These are phyloP conservation scores for Phrynosoma platyrhinos DNA, from an alignment of 2,113 vertebrate genomes.

Conservation along the genomic window DNA sequence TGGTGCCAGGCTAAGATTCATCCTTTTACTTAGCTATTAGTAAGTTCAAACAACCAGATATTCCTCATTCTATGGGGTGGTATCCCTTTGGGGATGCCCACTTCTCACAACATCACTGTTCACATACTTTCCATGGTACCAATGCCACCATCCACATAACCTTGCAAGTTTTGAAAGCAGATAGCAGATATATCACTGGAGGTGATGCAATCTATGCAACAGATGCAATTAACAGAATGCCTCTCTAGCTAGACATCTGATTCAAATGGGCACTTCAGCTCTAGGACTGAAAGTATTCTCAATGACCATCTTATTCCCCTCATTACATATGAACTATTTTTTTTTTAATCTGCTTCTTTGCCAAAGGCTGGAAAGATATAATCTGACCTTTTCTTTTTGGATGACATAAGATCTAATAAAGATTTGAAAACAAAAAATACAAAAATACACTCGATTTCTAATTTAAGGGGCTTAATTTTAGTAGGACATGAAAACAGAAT, in stretches of 20 bases:
- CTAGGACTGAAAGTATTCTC: neutral
- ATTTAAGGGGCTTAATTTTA: conserved; percentile 40
- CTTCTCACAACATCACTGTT: too few species aligned
- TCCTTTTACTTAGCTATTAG: too few species aligned
- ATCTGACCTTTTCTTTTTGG: conserved; percentile 13
- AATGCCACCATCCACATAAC: neutral
- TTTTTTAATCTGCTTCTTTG: neutral
- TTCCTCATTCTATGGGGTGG: too few species aligned
- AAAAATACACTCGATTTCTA: conserved; percentile 31
- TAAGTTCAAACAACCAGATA: too few species aligned
- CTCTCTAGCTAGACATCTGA: too few species aligned
- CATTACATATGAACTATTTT: neutral
- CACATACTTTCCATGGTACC: too few species aligned
- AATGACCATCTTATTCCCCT: neutral
- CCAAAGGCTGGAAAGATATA: conserved; percentile 4
- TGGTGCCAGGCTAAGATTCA: too few species aligned
- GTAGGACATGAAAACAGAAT: conserved; percentile 37
- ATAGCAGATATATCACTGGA: neutral
- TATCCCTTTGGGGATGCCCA: too few species aligned
- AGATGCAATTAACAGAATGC: neutral
- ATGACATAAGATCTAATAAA: neutral
- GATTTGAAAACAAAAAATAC: conserved; percentile 8
- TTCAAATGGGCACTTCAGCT: neutral
- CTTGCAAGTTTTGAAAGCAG: neutral
- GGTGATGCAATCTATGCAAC: neutral